Evolutionary conservation across 2,113 vertebrate species (phyloP).

Genomic region (Illadopsis cleaveri): DNA sequence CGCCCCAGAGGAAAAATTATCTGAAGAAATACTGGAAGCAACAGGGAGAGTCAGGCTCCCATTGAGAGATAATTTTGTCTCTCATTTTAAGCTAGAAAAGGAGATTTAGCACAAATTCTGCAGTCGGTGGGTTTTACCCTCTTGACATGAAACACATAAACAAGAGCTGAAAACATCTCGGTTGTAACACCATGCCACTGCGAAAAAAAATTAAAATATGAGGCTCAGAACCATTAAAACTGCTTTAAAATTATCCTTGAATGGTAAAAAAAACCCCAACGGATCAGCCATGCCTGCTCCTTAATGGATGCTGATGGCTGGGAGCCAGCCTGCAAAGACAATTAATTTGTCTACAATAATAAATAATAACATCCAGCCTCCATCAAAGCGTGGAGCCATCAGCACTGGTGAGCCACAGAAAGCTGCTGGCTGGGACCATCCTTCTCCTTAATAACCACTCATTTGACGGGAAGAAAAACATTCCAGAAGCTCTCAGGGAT

Average conservation of each 20-base stretch:
- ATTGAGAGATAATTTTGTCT: not conserved
- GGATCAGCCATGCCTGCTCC: slow-evolving; percentile 6
- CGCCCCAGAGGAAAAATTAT: not conserved
- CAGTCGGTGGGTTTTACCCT: not conserved
- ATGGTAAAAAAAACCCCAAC: not conserved
- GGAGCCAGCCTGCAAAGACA: slow-evolving; percentile 42
- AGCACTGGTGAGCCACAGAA: not conserved
- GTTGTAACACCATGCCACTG: accelerated
- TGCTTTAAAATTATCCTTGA: not conserved
- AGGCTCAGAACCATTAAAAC: not conserved
- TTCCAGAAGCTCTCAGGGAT: not conserved
- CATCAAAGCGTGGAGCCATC: not conserved
- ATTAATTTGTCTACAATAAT: slow-evolving; percentile 45
- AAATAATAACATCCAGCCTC: slow-evolving; percentile 21
- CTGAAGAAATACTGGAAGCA: not conserved
- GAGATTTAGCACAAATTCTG: not conserved
- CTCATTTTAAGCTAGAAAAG: not conserved
- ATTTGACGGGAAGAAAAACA: slow-evolving; percentile 10
- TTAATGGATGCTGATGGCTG: slow-evolving; percentile 34
- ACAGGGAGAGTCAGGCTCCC: not conserved
- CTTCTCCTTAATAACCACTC: slow-evolving; percentile 7
- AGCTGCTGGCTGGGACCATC: not conserved
- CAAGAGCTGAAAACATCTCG: not conserved
- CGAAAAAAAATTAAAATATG: not conserved
- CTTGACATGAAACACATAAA: not conserved